Base-by-base conservation (phyloP, 2,888 invertebrate genomes). In the Apocheima hispidaria region DNA sequence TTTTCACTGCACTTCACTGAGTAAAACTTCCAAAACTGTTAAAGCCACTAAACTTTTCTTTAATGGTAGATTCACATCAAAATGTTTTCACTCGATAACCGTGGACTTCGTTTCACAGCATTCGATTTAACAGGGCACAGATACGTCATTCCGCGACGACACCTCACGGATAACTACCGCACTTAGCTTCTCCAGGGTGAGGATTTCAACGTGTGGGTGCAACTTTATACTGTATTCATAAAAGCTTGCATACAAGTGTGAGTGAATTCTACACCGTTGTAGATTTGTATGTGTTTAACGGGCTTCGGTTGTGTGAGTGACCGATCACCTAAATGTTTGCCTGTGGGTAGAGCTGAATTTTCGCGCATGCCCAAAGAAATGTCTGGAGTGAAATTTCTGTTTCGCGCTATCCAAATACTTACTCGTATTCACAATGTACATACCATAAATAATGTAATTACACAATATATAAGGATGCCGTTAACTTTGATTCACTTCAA, bases 181-280 rank as follows among this genome's bases (percentile, higher is more conserved):
- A 84, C 75, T 77, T 77, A 79, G 81, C 78, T 78, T 72, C 72
- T 78, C 87, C 88, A 78, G 88, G 89, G 88, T 83, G 77, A 78
- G 60, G 12, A 10, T 71, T 54, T 62, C 16, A 36, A 44, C 72
- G 90, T 90, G 81, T 87, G 89, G 57, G 85, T 82, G 65, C 44
- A 61, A 60, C 56, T 67, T 54, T 71, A 77, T 64, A 82, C 63
- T 63, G 64, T 73, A 70, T 80, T 66, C 68, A 26, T 52, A 79
- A 68, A 68, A 64, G 14, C 49, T 56, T 21, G 18, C 53, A 33
- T 52, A 6, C 2, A 33, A 65, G 86, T 88, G 84, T 84, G 86
- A 41, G 83, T 81, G 76, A 76, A 28, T 77, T 78, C 77, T 73
- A 77, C 78, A 73, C 68, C 74, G 65, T 41, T 28, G 10, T 10